phyloP scores from a whole-genome alignment of 2,888 invertebrate species.

The Marasmarcha lunaedactyla region DNA sequence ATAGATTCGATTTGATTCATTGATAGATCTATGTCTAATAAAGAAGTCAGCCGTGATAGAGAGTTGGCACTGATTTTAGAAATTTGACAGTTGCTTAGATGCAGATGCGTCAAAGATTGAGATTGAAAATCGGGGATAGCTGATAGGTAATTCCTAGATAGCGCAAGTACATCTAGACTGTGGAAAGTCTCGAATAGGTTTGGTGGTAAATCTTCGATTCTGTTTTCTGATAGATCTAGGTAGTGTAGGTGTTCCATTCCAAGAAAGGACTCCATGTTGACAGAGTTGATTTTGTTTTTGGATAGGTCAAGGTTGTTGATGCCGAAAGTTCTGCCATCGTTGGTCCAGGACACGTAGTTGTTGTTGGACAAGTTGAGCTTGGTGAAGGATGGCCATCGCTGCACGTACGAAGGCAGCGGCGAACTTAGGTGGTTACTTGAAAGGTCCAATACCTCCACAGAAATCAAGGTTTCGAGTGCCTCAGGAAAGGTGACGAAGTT shows the following conservation, averaged over 20 bases:
- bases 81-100: constrained; percentile 76
- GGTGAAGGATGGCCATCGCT: constrained; percentile 57
- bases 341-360: constrained; percentile 46
- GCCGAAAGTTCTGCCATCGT: constrained; percentile 28
- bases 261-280: constrained; percentile 72
- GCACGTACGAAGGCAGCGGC: constrained; percentile 50
- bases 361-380: constrained; percentile 73
- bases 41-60: constrained; percentile 65
- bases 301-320: constrained; percentile 74
- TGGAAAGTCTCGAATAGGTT: constrained; percentile 68
- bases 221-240: constrained; percentile 78
- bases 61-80: constrained; percentile 56
- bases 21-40: constrained; percentile 73
- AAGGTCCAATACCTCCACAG: constrained; percentile 57
- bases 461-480: constrained; percentile 52
- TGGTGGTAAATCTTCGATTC: constrained; percentile 67
- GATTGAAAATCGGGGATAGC: constrained; percentile 68
- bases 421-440: constrained; percentile 62
- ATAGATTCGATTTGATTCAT: constrained; percentile 74
- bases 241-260: constrained; percentile 63
- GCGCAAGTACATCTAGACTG: constrained; percentile 68
- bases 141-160: constrained; percentile 76
- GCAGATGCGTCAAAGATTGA: constrained; percentile 66
- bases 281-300: constrained; percentile 71
- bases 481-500: constrained; percentile 67